These are phyloP conservation scores for Hypsopygia costalis DNA, from an alignment of 2,888 invertebrate genomes.

Conservation along the genomic window DNA sequence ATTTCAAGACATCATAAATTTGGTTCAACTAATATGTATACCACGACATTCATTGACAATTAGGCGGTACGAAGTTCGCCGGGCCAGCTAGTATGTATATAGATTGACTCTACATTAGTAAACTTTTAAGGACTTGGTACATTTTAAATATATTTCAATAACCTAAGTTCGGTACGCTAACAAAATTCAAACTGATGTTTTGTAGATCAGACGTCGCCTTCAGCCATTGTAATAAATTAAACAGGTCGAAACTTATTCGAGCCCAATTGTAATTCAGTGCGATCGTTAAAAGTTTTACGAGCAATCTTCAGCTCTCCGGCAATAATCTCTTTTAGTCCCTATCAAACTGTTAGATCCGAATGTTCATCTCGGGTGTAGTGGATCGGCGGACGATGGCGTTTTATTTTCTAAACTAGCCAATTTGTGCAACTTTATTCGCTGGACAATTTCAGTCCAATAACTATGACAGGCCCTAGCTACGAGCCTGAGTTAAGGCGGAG, in stretches of 20 bases:
- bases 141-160: neutral
- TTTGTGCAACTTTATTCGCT: too few relatives aligned
- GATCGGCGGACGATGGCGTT: slow-evolving; percentile 8
- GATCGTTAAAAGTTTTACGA: slow-evolving; percentile 64
- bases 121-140: too few relatives aligned
- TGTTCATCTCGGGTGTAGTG: slow-evolving; percentile 4
- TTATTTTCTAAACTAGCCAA: neutral
- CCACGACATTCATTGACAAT: too few relatives aligned
- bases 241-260: slow-evolving; percentile 51
- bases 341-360: slow-evolving; percentile 32
- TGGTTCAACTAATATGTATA: too few relatives aligned
- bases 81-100: too few relatives aligned
- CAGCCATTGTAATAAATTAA: slow-evolving; percentile 47
- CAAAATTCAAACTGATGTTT: slow-evolving; percentile 25
- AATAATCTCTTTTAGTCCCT: slow-evolving; percentile 55
- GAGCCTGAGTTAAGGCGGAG: too few relatives aligned
- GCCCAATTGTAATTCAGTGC: slow-evolving; percentile 58
- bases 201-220: slow-evolving; percentile 30
- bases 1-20: too few relatives aligned
- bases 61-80: too few relatives aligned
- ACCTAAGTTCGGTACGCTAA: neutral
- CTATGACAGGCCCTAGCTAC: too few relatives aligned
- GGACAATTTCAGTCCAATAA: too few relatives aligned
- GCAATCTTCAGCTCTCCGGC: slow-evolving; percentile 54
- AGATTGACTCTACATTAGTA: too few relatives aligned